Conservation (phyloP, 2,113 vertebrate genomes). For the Gyps fulvus region DNA sequence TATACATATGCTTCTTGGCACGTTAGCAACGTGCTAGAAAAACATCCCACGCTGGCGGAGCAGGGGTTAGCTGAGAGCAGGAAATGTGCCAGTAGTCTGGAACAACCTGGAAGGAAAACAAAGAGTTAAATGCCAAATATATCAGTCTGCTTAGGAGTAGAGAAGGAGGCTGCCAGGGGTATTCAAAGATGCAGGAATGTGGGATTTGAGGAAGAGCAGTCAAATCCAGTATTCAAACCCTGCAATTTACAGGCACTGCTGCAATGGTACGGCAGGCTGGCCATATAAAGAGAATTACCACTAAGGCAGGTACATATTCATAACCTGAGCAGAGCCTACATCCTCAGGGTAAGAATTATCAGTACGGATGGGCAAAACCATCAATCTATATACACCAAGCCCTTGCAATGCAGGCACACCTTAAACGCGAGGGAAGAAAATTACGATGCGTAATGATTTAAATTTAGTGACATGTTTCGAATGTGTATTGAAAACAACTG, state of each 20-base stretch:
- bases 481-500: neutral
- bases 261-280: neutral
- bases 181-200: neutral
- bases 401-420: neutral
- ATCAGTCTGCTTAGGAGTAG: neutral
- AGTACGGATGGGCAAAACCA: neutral
- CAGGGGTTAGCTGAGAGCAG: constrained; percentile 15
- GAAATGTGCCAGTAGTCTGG: constrained; percentile 1
- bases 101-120: neutral
- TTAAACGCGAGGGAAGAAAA: neutral
- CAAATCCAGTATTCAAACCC: neutral
- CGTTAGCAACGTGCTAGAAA: constrained; percentile 9
- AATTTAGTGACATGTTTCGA: constrained; percentile 1
- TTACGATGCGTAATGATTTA: neutral
- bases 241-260: neutral
- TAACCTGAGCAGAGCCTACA: neutral
- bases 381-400: neutral
- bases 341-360: neutral
- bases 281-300: neutral
- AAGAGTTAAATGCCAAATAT: constrained; percentile 28
- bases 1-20: constrained; percentile 41
- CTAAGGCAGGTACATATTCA: neutral
- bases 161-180: neutral
- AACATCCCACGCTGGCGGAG: constrained; percentile 43
- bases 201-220: neutral